Conservation (phyloP, 2,113 vertebrate genomes). For the Chionomys nivalis region DNA sequence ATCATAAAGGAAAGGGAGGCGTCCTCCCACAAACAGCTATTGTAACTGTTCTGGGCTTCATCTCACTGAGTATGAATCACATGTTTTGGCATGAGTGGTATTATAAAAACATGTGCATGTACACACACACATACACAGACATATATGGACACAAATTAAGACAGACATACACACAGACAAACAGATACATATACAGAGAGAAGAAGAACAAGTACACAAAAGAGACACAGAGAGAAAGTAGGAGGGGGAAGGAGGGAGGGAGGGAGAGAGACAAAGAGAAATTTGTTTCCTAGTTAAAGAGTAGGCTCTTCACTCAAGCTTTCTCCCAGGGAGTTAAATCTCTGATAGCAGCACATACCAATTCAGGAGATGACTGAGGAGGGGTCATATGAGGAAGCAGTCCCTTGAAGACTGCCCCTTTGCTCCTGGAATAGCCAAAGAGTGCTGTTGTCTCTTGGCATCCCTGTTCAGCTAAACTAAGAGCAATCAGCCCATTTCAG, state of each 20-base stretch:
- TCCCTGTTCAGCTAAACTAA: not conserved
- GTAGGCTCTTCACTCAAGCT: not conserved
- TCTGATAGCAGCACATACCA: not conserved
- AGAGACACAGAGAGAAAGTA: not conserved
- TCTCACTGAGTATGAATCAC: not conserved
- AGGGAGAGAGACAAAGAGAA: no score
- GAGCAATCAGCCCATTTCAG: not conserved
- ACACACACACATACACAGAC: not conserved
- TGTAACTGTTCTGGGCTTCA: not conserved
- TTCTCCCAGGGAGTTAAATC: not conserved
- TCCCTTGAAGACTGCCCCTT: not conserved
- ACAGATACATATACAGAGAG: not conserved
- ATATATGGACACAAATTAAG: not conserved
- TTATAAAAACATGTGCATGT: not conserved
- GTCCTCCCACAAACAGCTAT: not conserved
- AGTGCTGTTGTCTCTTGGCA: not conserved
- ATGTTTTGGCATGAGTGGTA: not conserved
- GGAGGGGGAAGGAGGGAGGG: accelerated
- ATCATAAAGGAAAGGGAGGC: not conserved
- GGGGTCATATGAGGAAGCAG: not conserved
- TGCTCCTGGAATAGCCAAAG: not conserved
- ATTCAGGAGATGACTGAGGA: not conserved
- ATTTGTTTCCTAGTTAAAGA: not conserved
- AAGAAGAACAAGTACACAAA: not conserved
- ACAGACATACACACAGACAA: not conserved